A percentile compares a stretch with the other conserved stretches of the same genome.
Evolutionary conservation across 2,113 vertebrate genomes (phyloP).

Genomic region (Calyptommatus sinebrachiatus): DNA sequence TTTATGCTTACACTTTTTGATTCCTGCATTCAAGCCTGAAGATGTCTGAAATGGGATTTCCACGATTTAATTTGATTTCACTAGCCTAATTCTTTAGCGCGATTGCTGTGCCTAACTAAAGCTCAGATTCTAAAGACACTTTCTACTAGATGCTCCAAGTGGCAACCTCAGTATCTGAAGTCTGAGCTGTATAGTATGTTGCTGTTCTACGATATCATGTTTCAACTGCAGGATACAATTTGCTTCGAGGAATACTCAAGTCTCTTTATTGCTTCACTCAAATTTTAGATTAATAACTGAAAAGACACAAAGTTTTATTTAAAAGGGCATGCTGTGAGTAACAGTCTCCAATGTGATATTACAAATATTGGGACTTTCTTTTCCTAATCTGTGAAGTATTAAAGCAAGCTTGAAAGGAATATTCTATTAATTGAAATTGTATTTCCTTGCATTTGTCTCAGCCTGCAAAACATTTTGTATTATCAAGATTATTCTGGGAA

Average conservation of each 20-base stretch:
- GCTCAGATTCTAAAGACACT: constrained; percentile 48
- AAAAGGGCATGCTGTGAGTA: constrained; percentile 32
- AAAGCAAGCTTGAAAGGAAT: constrained; percentile 47
- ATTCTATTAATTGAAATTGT: constrained; percentile 43
- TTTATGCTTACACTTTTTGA: not conserved
- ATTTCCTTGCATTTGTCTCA: constrained; percentile 47
- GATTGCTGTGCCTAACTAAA: constrained; percentile 56
- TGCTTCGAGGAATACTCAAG: constrained; percentile 66
- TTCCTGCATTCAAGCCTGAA: constrained; percentile 62
- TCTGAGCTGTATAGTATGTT: constrained; percentile 28
- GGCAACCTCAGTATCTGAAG: constrained; percentile 46
- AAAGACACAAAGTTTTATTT: constrained; percentile 35
- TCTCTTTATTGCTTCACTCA: constrained; percentile 66
- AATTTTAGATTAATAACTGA: constrained; percentile 69
- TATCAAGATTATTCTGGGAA: constrained; percentile 57
- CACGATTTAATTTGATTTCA: constrained; percentile 67
- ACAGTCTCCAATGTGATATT: constrained; percentile 47
- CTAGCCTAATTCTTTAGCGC: constrained; percentile 61
- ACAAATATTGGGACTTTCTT: constrained; percentile 48
- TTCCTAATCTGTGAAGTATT: constrained; percentile 50
- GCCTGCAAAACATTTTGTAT: constrained; percentile 39
- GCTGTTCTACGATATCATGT: constrained; percentile 64
- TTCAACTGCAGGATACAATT: constrained; percentile 72
- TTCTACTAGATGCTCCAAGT: constrained; percentile 60
- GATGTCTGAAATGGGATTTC: constrained; percentile 68